A percentile compares a stretch with the other conserved stretches of the same genome.
These are phyloP conservation scores for Cottus gobio DNA, from an alignment of 2,113 vertebrate genomes.

Conservation along the genomic window DNA sequence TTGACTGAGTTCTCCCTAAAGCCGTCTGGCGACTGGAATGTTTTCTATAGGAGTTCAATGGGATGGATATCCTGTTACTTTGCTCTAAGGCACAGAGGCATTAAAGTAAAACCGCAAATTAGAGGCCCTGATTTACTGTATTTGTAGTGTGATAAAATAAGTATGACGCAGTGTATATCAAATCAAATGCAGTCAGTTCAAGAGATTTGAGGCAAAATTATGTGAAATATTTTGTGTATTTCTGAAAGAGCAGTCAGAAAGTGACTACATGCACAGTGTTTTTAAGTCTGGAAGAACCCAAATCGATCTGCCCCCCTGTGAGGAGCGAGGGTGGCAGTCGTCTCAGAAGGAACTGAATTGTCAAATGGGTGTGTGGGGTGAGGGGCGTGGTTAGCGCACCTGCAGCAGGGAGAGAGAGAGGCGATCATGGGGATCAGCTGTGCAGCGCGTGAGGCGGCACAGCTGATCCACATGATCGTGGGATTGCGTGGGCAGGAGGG, in stretches of 20 bases:
- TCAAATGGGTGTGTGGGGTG: too few species aligned
- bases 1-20: conserved; percentile 11
- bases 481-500: too few species aligned
- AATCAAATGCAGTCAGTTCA: background rate
- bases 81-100: conserved; percentile 8
- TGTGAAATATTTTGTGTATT: background rate
- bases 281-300: conserved; percentile 7
- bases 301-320: conserved; percentile 9
- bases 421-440: too few species aligned
- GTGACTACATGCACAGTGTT: background rate
- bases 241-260: background rate
- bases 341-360: conserved; percentile 8
- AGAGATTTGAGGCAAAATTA: conserved; percentile 4
- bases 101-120: conserved; percentile 15
- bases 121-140: conserved; percentile 26
- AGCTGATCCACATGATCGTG: too few species aligned
- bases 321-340: conserved; percentile 3
- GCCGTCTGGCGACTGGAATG: conserved; percentile 13
- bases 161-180: background rate
- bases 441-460: too few species aligned
- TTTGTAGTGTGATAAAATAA: conserved; percentile 33
- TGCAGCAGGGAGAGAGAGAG: too few species aligned
- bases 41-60: conserved; percentile 39
- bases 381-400: too few species aligned
- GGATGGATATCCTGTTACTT: conserved; percentile 40